phyloP scores from a whole-genome alignment of 2,113 vertebrate genomes.

The Oophaga pumilio region DNA sequence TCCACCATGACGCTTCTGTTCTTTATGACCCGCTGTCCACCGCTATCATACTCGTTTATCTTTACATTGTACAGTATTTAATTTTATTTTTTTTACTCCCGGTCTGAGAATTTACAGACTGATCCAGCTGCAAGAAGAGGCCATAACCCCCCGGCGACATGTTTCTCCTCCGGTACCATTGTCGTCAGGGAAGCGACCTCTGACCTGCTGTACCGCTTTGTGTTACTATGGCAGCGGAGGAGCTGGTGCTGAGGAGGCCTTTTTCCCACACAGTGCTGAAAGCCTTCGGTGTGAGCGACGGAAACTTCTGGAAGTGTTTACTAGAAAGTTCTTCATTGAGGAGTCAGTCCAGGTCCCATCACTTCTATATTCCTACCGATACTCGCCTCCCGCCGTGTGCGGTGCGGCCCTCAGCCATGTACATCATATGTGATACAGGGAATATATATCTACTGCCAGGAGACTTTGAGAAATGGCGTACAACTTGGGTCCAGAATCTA shows the following conservation, averaged over 20 bases:
- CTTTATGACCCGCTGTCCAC: background rate
- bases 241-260: conserved; percentile 7
- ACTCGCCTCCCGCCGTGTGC: background rate
- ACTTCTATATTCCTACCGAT: background rate
- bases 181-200: conserved; percentile 28
- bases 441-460: background rate
- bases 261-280: conserved; percentile 39
- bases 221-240: background rate
- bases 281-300: background rate
- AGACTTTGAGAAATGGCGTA: background rate
- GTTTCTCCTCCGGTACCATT: conserved; percentile 25
- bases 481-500: background rate
- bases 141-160: background rate
- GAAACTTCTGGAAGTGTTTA: background rate
- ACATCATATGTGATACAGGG: background rate
- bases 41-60: background rate
- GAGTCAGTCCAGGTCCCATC: background rate
- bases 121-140: background rate
- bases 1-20: background rate
- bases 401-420: background rate
- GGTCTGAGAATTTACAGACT: background rate
- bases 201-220: conserved; percentile 2
- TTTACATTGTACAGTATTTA: background rate
- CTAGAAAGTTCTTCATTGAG: background rate
- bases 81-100: background rate